Percentiles rank a stretch among this genome's conserved stretches.
phyloP scores from a whole-genome alignment of 2,113 vertebrate genomes.

The Leptodactylus fuscus region DNA sequence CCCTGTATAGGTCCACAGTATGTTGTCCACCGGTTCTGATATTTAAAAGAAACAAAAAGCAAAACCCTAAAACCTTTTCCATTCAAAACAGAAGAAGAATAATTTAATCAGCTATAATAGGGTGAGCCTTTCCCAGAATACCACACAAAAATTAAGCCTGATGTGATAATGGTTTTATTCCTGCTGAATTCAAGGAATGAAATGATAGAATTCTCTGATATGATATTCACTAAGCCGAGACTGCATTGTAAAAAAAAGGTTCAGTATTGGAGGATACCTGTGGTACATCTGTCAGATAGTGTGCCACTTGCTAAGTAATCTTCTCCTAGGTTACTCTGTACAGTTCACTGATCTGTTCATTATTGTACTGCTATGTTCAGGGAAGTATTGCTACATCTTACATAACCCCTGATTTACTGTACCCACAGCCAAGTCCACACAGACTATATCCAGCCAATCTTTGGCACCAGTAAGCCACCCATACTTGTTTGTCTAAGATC shows the following conservation, averaged over 20 bases:
- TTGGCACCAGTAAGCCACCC: too few species aligned
- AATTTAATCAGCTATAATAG: background rate
- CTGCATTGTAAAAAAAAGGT: background rate
- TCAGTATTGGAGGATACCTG: background rate
- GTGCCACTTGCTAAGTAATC: background rate
- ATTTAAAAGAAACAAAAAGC: too few species aligned
- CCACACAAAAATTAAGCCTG: conserved; percentile 21
- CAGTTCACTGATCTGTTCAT: background rate
- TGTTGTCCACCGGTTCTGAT: background rate
- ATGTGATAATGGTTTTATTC: conserved; percentile 7
- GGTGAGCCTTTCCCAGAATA: too few species aligned
- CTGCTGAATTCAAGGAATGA: background rate
- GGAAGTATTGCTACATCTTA: too few species aligned
- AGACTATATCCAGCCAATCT: too few species aligned
- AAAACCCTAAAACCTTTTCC: too few species aligned
- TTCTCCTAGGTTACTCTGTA: background rate
- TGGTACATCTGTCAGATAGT: too few species aligned
- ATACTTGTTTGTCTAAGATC: background rate
- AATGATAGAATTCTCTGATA: background rate
- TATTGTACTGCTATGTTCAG: too few species aligned
- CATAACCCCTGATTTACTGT: too few species aligned
- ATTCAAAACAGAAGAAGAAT: too few species aligned
- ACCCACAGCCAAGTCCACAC: too few species aligned
- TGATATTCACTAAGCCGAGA: background rate
- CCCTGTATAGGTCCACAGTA: background rate